A percentile compares a stretch with the other conserved stretches of the same genome.
Conservation (phyloP, 2,113 vertebrate species). For the Anthoscopus minutus region DNA sequence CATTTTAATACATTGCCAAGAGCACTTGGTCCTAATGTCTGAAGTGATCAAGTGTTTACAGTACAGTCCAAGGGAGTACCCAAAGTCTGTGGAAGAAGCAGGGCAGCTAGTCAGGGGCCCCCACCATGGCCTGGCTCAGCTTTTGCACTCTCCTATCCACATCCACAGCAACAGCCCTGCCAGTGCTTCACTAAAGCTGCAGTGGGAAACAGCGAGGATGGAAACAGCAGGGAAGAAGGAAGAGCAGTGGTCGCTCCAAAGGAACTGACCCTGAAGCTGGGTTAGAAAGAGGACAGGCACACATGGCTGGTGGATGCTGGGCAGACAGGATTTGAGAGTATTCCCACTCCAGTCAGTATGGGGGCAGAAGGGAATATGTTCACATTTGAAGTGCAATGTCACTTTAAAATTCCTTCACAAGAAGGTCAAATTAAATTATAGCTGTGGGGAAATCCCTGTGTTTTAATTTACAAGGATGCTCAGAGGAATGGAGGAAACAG, state of each 20-base stretch:
- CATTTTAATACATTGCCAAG: background rate
- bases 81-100: background rate
- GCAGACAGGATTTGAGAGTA: background rate
- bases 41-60: background rate
- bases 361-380: background rate
- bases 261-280: background rate
- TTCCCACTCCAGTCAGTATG: background rate
- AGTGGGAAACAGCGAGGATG: background rate
- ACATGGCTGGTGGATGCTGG: background rate
- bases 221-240: background rate
- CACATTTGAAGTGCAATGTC: background rate
- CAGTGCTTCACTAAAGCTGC: background rate
- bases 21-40: background rate
- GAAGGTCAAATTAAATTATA: background rate
- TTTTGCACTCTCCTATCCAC: background rate
- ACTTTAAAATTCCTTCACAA: background rate
- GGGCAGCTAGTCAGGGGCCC: background rate
- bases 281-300: background rate
- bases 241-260: background rate
- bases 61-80: background rate
- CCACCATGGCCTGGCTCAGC: background rate
- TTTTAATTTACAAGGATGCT: background rate
- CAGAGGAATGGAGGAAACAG: background rate
- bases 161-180: fast-evolving
- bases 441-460: background rate